These are phyloP conservation scores for Scaptomyza reducta DNA, from an alignment of 2,888 invertebrate species.

Conservation along the genomic window DNA sequence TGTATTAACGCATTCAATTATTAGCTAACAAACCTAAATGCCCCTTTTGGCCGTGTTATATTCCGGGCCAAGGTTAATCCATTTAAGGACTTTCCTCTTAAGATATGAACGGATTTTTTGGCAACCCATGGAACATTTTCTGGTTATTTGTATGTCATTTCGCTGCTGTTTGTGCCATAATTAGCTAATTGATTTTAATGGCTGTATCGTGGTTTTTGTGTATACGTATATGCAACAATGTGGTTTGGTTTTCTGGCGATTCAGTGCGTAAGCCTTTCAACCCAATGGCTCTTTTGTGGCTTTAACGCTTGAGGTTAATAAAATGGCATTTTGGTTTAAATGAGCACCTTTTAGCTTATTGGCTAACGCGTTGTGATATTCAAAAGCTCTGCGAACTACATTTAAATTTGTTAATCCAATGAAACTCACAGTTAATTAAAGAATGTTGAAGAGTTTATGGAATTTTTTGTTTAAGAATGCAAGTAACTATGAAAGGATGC, in stretches of 20 bases:
- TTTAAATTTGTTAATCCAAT: neutral
- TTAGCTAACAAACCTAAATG: slow-evolving; percentile 5
- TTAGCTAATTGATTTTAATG: slow-evolving; percentile 77
- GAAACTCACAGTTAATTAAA: neutral
- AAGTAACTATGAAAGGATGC: too few species aligned
- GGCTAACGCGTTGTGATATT: neutral
- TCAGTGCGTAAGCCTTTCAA: slow-evolving; percentile 37
- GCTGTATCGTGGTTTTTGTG: slow-evolving; percentile 17
- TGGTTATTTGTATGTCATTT: slow-evolving; percentile 19
- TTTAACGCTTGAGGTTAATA: slow-evolving; percentile 26
- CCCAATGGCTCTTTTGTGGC: slow-evolving; percentile 47
- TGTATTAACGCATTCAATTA: slow-evolving; percentile 40
- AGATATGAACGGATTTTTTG: neutral
- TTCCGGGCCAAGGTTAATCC: slow-evolving; percentile 17
- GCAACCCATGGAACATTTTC: neutral
- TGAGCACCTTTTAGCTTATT: slow-evolving; percentile 1
- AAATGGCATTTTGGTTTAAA: neutral
- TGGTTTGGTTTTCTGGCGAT: slow-evolving; percentile 45
- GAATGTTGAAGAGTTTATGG: too few species aligned
- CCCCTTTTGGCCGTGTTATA: neutral
- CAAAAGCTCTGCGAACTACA: neutral
- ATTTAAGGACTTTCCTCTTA: slow-evolving; percentile 1
- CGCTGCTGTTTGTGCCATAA: slow-evolving; percentile 63
- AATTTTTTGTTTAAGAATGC: too few species aligned
- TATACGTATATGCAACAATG: slow-evolving; percentile 41